phyloP scores from a whole-genome alignment of 2,797 vertebrate genomes.

The Phataginus tricuspis region DNA sequence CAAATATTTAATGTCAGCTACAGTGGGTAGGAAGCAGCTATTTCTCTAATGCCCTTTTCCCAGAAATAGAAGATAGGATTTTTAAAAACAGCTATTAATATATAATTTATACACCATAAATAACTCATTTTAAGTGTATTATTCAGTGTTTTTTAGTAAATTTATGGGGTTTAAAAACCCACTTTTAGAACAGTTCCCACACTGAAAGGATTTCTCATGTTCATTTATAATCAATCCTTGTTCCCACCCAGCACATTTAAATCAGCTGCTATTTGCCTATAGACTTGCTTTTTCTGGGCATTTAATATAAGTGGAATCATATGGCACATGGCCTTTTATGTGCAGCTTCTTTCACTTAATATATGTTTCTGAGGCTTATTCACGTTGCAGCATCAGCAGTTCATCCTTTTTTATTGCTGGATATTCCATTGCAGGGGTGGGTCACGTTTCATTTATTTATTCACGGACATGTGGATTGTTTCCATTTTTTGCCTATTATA shows the following conservation, averaged over 20 bases:
- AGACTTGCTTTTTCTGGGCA: not conserved
- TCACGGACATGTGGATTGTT: not conserved
- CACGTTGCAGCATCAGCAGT: not conserved
- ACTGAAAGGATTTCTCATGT: not conserved
- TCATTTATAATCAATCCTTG: not conserved
- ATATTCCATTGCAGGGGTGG: too few species aligned
- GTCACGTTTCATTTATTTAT: not conserved
- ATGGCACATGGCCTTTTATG: not conserved
- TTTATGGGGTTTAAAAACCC: not conserved
- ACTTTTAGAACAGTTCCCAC: not conserved
- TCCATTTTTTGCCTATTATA: not conserved
- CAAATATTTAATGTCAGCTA: not conserved
- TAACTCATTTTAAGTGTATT: not conserved
- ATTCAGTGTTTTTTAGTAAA: not conserved
- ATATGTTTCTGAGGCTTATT: not conserved
- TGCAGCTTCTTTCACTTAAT: not conserved
- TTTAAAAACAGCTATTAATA: not conserved
- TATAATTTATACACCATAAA: not conserved
- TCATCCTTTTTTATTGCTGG: not conserved
- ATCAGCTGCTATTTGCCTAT: not conserved
- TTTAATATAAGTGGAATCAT: not conserved
- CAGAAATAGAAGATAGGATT: not conserved
- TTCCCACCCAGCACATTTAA: not conserved
- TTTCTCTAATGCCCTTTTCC: not conserved
- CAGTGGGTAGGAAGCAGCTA: not conserved